Percentiles rank a stretch among this genome's conserved stretches.
Evolutionary conservation across 2,113 vertebrate species (phyloP).

Genomic region (Climacteris rufus): DNA sequence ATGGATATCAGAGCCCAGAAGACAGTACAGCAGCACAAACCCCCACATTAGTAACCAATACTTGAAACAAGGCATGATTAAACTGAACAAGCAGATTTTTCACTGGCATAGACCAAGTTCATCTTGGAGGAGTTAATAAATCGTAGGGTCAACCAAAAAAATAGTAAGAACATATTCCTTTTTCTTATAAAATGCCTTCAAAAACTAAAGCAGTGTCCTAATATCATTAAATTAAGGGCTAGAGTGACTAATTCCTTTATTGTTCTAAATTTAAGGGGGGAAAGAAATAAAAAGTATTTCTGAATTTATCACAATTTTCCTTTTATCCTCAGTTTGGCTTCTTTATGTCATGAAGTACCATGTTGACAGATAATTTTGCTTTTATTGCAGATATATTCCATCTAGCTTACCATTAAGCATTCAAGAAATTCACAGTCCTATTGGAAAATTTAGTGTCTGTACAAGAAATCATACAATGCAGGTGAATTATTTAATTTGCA

Average conservation of each 20-base stretch:
- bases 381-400: constrained; percentile 68
- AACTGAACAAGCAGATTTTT: not conserved
- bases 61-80: not conserved
- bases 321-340: not conserved
- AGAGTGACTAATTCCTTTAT: not conserved
- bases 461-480: constrained; percentile 67
- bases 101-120: not conserved
- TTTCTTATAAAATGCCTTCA: not conserved
- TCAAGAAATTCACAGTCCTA: constrained; percentile 74
- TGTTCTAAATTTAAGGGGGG: not conserved
- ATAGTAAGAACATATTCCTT: not conserved
- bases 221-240: not conserved
- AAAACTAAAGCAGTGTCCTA: not conserved
- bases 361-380: not conserved
- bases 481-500: constrained; percentile 33
- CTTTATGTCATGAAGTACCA: not conserved
- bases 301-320: not conserved
- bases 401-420: constrained; percentile 67
- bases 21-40: not conserved
- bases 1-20: not conserved
- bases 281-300: not conserved
- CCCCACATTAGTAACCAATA: not conserved
- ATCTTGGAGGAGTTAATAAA: not conserved
- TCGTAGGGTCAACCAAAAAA: not conserved
- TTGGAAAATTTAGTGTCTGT: constrained; percentile 76